Evolutionary conservation across 1,140 invertebrate species (phyloP).

Genomic region (Amphibalanus amphitrite): DNA sequence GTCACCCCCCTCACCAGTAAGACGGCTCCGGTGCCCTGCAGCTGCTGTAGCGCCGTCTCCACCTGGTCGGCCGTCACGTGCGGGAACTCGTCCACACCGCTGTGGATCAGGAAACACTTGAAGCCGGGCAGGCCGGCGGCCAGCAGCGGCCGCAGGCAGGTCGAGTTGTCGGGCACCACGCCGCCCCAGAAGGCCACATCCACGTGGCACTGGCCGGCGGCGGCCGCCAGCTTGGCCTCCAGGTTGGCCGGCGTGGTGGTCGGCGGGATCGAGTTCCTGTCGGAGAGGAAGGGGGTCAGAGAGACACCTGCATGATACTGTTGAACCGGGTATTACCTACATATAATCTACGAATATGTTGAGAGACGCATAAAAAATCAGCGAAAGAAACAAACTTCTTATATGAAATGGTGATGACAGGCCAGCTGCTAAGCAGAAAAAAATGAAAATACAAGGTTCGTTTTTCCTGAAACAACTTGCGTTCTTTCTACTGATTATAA

Average conservation of each 20-base stretch:
- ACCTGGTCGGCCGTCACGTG: slow-evolving; percentile 37
- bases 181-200: slow-evolving; percentile 61
- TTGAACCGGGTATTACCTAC: too few relatives aligned
- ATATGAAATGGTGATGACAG: too few relatives aligned
- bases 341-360: too few relatives aligned
- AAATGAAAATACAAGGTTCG: too few relatives aligned
- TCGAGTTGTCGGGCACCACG: slow-evolving; percentile 40
- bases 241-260: slow-evolving; percentile 43
- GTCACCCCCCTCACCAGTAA: slow-evolving; percentile 33
- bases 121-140: slow-evolving; percentile 48
- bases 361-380: too few relatives aligned
- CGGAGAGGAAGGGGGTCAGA: slow-evolving; percentile 11
- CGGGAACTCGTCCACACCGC: slow-evolving; percentile 45
- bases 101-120: slow-evolving; percentile 50
- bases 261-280: slow-evolving; percentile 50
- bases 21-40: slow-evolving; percentile 35
- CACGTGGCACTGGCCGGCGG: slow-evolving; percentile 40
- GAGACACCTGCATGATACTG: too few relatives aligned
- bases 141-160: slow-evolving; percentile 39
- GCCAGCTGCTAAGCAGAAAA: too few relatives aligned
- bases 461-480: too few relatives aligned
- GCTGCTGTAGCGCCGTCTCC: slow-evolving; percentile 32
- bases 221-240: slow-evolving; percentile 36
- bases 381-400: too few relatives aligned
- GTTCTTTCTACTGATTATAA: too few relatives aligned